phyloP scores from a whole-genome alignment of 2,888 invertebrate genomes.

The Pharmacophagus antenor region DNA sequence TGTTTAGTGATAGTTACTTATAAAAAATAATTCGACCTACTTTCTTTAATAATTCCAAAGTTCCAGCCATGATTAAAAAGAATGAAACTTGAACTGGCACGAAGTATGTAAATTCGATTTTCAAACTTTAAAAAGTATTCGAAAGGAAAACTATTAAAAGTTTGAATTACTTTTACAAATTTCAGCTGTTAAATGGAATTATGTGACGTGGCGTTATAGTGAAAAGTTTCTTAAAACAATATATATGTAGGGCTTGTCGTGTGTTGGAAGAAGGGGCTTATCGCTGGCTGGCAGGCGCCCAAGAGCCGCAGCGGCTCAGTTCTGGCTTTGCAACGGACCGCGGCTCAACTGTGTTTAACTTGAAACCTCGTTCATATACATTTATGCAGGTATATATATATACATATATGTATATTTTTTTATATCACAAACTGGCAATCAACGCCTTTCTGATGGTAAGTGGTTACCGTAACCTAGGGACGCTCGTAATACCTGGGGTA shows the following conservation, averaged over 20 bases:
- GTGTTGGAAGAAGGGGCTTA: constrained; percentile 41
- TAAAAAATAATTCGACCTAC: no score
- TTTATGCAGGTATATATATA: constrained; percentile 26
- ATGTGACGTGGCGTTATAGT: constrained; percentile 14
- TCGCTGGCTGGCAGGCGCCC: constrained; percentile 41
- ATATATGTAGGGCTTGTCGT: constrained; percentile 47
- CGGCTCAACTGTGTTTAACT: constrained; percentile 49
- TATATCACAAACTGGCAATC: no score
- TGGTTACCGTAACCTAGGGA: no score
- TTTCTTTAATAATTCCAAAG: no score
- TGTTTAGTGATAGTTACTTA: no score
- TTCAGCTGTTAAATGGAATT: constrained; percentile 31
- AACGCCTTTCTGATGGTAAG: no score
- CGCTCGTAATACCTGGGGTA: no score
- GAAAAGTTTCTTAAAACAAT: constrained; percentile 43
- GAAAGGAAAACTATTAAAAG: constrained; percentile 25
- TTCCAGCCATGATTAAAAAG: constrained; percentile 16
- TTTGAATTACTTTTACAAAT: constrained; percentile 30
- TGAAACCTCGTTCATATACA: constrained; percentile 41
- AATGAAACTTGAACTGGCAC: constrained; percentile 17
- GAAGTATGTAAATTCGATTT: constrained; percentile 29
- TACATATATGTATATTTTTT: neutral
- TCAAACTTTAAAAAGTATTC: constrained; percentile 23
- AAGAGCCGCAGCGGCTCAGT: constrained; percentile 39
- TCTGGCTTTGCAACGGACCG: constrained; percentile 45